Evolutionary conservation across 2,888 invertebrate species (phyloP).

Genomic region (Acleris literana): DNA sequence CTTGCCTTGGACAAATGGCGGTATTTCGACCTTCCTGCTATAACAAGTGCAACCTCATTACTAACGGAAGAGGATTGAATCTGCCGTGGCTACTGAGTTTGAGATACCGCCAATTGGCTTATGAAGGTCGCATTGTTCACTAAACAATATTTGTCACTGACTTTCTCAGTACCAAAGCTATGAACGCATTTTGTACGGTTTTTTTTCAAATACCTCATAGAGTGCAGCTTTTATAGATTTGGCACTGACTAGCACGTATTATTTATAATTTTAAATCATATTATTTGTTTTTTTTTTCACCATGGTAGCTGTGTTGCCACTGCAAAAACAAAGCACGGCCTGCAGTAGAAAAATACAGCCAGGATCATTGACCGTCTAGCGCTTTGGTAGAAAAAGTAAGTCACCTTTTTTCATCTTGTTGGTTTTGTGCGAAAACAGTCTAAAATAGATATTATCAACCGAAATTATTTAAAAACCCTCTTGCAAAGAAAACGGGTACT

Average conservation of each 20-base stretch:
- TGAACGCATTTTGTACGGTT: too few relatives aligned
- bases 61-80: too few relatives aligned
- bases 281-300: slow-evolving; percentile 51
- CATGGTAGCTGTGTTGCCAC: slow-evolving; percentile 81
- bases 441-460: not conserved
- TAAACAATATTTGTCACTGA: too few relatives aligned
- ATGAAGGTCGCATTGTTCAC: too few relatives aligned
- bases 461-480: not conserved
- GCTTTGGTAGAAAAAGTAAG: slow-evolving; percentile 52
- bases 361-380: slow-evolving; percentile 46
- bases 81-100: too few relatives aligned
- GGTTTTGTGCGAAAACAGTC: slow-evolving; percentile 13
- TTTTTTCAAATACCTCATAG: too few relatives aligned
- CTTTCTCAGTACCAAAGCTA: too few relatives aligned
- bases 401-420: slow-evolving; percentile 40
- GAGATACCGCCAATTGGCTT: too few relatives aligned
- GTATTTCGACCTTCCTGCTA: too few relatives aligned
- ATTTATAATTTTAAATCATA: slow-evolving; percentile 50
- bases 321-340: slow-evolving; percentile 66
- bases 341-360: slow-evolving; percentile 48
- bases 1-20: too few relatives aligned
- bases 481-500: too few relatives aligned
- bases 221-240: slow-evolving; percentile 1
- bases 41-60: too few relatives aligned
- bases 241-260: slow-evolving; percentile 39